Conservation (phyloP, 35 echinoderm and acorn worm genomes). For the Chiridota heheva region DNA sequence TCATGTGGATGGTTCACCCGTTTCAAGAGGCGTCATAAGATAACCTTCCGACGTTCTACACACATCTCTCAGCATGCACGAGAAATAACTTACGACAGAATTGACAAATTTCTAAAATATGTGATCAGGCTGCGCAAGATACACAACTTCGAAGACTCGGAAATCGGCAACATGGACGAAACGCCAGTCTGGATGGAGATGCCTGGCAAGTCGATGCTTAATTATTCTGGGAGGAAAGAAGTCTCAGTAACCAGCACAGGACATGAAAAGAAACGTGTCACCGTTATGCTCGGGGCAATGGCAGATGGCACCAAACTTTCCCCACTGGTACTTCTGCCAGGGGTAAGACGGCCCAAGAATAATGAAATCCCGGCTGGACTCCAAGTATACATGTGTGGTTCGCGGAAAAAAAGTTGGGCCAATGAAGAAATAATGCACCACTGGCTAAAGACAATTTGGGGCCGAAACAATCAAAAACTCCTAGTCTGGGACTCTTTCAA, state of each 20-base stretch:
- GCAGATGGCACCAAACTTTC: too few relatives aligned
- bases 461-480: too few relatives aligned
- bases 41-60: slow-evolving; percentile 16
- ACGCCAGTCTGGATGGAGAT: slow-evolving; percentile 11
- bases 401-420: too few relatives aligned
- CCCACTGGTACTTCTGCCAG: too few relatives aligned
- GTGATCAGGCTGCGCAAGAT: neutral
- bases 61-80: neutral
- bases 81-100: slow-evolving; percentile 5
- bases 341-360: neutral
- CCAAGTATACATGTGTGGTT: neutral
- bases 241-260: slow-evolving; percentile 8
- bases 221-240: neutral
- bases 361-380: neutral
- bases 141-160: neutral
- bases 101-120: slow-evolving; percentile 11
- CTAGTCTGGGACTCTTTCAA: too few relatives aligned
- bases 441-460: too few relatives aligned
- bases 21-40: slow-evolving; percentile 16
- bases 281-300: too few relatives aligned
- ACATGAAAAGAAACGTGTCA: neutral
- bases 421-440: too few relatives aligned
- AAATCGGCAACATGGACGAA: too few relatives aligned
- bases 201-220: slow-evolving; percentile 7
- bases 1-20: neutral